Evolutionary conservation across 2,113 vertebrate genomes (phyloP), one percentile per base, ranked within the genome.

Genomic region (Pelusios castaneus): DNA sequence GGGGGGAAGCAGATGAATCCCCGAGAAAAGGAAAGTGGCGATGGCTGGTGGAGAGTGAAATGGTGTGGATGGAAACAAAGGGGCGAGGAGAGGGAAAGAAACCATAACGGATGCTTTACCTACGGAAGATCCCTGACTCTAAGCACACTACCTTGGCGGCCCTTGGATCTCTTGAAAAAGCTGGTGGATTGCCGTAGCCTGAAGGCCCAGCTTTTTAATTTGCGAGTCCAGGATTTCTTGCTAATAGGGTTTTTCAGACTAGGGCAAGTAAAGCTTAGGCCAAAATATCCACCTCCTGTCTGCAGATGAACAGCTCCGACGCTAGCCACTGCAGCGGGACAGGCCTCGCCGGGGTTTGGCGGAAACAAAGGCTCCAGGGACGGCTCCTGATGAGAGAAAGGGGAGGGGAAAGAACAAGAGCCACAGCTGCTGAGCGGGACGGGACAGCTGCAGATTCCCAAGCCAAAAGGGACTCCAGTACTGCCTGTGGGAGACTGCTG

Each of bases 271-370:
- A 99, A 99, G 98, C 99, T 99, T 99, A 99, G 99, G 99, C 98
- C 99, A 99, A 99, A 99, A 99, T 99, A 99, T 99, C 99, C 99
- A 99, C 99, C 99, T 99, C 99, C 99, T 99, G 98, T 98, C 98
- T 99, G 98, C 98, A 98, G 98, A 98, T 97, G 97, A 96, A 98
- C 97, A 97, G 98, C 97, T 99, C 99, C 98, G 52, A 70, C 79
- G 14, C 95, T 96, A 93, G 96, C 81, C 92, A 98, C 96, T 96
- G 97, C 96, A 95, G 98, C 97, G 95, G 98, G 97, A 97, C 98
- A 98, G 92, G 96, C 96, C 91, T 97, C 97, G n/a, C n/a, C n/a
- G 91, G 98, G 97, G 58, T 98, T 98, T 98, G 97, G 98, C 92
- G 97, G 96, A 96, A 98, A 96, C 97, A 98, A 98, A 98, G 97